Evolutionary conservation across 2,888 invertebrate genomes (phyloP), one percentile per base, ranked within the genome.

Genomic region (Latheticus oryzae): DNA sequence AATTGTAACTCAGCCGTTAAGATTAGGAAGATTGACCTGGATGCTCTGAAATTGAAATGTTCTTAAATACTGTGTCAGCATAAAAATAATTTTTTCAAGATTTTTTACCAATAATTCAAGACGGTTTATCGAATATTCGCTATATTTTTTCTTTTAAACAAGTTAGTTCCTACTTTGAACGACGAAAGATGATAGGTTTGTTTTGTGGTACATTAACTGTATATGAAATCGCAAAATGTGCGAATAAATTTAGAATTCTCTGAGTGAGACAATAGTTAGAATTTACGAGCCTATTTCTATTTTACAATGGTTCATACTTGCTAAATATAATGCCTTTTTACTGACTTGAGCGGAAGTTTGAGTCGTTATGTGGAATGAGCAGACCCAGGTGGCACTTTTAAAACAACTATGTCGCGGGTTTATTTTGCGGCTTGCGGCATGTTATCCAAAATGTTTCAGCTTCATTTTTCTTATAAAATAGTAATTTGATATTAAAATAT

Each of bases 251-350:
- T 48, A 35, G 48, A 48, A 11, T 37, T 9, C 24, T 38, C 37
- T n/a, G 13, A 9, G 23, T 66, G 63, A 62, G 60, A 63, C 65
- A 66, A 65, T 61, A 53, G 55, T 54, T 57, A 45, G 65, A 64
- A 67, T 69, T 69, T 70, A 69, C 60, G 67, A 62, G 55, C 53
- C 60, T 57, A 62, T 65, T 67, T 65, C 63, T 58, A 67, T 62
- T 67, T 63, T 61, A 65, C 66, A 69, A 66, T 68, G 63, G 62
- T 66, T 65, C 62, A 64, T 65, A 63, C 62, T 64, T 62, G 63
- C 69, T 70, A 70, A 70, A 70, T 70, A 68, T 70, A 70, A 70
- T 62, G 62, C 62, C 60, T 61, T 67, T 67, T 68, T 68, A 66
- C 65, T 45, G 65, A 62, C 63, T 60, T 43, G 23, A 54, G 60